A percentile compares a stretch with the other conserved stretches of the same genome.
Conservation (phyloP, 2,888 invertebrate species). For the Caenorhabditis angaria region DNA sequence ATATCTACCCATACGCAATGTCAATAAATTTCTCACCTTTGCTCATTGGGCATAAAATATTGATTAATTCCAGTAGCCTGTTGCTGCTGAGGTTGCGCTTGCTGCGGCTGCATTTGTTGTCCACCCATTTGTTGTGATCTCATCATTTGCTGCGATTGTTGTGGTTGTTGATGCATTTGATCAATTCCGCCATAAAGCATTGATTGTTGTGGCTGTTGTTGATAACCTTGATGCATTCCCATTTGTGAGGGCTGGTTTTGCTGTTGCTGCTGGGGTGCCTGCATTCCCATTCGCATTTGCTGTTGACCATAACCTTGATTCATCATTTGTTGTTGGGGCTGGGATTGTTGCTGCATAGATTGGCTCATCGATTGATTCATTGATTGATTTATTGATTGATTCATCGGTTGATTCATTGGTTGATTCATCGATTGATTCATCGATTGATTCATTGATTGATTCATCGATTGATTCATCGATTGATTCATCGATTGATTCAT, state of each 20-base stretch:
- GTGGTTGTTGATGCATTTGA: neutral
- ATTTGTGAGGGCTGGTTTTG: conserved; percentile 5
- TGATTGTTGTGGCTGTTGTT: conserved; percentile 27
- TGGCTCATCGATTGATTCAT: neutral
- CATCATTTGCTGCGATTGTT: conserved; percentile 9
- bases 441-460: conserved; percentile 6
- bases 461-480: conserved; percentile 10
- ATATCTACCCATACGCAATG: neutral
- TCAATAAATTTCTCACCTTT: conserved; percentile 8
- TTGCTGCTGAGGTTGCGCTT: conserved; percentile 2
- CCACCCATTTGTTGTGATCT: neutral
- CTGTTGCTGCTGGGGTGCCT: neutral
- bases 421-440: conserved; percentile 16
- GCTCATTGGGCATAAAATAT: conserved; percentile 18
- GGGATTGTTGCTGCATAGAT: conserved; percentile 14
- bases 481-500: conserved; percentile 4
- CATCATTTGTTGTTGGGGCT: conserved; percentile 16
- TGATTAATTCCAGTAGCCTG: conserved; percentile 17
- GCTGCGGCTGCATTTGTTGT: neutral
- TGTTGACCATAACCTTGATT: conserved; percentile 8
- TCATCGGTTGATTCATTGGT: conserved; percentile 5
- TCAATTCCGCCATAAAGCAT: conserved; percentile 7
- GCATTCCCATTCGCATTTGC: conserved; percentile 5
- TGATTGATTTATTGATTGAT: conserved; percentile 12
- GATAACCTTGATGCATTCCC: conserved; percentile 13